Percentiles rank a stretch among this genome's conserved stretches.
Conservation (phyloP, 1,140 invertebrate species). For the Teleogryllus occipitalis region DNA sequence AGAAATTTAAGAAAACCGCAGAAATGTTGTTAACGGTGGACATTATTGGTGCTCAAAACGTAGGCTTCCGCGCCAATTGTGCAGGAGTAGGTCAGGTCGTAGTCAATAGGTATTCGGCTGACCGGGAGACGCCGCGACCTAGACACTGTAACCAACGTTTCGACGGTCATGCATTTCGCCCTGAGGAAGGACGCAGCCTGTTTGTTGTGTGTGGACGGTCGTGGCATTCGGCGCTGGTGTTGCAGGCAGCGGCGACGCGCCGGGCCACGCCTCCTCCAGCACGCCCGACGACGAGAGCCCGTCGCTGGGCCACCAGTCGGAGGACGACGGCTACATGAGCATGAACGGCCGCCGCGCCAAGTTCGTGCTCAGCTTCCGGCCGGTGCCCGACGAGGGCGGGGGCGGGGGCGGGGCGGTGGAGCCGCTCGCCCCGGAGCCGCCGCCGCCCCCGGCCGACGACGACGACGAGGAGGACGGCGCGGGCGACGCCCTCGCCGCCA, state of each 20-base stretch:
- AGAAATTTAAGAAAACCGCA: too few relatives aligned
- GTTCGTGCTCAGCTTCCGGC: slow-evolving; percentile 23
- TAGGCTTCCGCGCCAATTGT: too few relatives aligned
- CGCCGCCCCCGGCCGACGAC: slow-evolving; percentile 32
- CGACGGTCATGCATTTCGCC: too few relatives aligned
- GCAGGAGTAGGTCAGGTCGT: too few relatives aligned
- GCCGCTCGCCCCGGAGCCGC: slow-evolving; percentile 39
- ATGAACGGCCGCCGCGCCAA: slow-evolving; percentile 66
- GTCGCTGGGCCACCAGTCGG: slow-evolving; percentile 68
- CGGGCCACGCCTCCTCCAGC: slow-evolving; percentile 31
- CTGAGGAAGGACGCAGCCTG: too few relatives aligned
- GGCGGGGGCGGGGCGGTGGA: background rate
- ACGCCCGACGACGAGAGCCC: slow-evolving; percentile 60
- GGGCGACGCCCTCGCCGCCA: slow-evolving; percentile 14
- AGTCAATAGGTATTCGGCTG: too few relatives aligned
- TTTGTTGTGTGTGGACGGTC: too few relatives aligned
- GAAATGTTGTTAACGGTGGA: too few relatives aligned
- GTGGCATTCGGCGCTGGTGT: background rate
- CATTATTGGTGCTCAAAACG: too few relatives aligned
- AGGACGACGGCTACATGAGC: slow-evolving; percentile 84
- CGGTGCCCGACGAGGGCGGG: slow-evolving; percentile 12
- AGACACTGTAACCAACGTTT: too few relatives aligned
- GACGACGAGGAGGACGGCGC: slow-evolving; percentile 38
- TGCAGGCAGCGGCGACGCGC: background rate
- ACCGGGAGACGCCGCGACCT: too few relatives aligned